Evolutionary conservation across 2,113 vertebrate genomes (phyloP).

Genomic region (Elgaria multicarinata): DNA sequence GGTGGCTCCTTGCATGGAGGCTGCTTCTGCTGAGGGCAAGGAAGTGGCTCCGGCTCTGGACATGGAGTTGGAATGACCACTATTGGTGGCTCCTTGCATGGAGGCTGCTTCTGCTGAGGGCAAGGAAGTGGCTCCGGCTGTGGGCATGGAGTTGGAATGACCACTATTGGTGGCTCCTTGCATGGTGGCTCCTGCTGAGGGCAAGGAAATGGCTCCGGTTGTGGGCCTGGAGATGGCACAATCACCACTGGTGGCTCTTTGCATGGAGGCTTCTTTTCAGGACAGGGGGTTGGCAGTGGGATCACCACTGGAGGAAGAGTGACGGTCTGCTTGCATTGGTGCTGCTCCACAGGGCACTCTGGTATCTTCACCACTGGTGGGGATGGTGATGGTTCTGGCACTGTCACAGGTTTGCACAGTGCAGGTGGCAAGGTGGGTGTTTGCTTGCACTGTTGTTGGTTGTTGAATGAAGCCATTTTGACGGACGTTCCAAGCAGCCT

Average conservation of each 20-base stretch:
- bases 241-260: not conserved
- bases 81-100: not conserved
- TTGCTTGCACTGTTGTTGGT: conserved; percentile 31
- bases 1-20: conserved; percentile 5
- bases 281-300: not conserved
- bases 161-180: not conserved
- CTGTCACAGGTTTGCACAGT: not conserved
- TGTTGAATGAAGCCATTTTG: conserved; percentile 2
- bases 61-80: not conserved
- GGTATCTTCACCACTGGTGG: not conserved
- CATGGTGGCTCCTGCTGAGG: not conserved
- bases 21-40: not conserved
- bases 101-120: not conserved
- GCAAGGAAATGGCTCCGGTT: not conserved
- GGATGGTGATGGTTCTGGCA: not conserved
- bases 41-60: not conserved
- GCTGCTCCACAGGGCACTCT: not conserved
- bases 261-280: not conserved
- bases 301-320: not conserved
- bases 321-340: not conserved
- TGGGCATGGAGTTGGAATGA: not conserved
- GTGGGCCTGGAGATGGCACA: not conserved
- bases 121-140: not conserved
- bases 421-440: not conserved
- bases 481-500: not conserved